Evolutionary conservation across 2,797 vertebrate species (phyloP).

Genomic region (Pelobates cultripes): DNA sequence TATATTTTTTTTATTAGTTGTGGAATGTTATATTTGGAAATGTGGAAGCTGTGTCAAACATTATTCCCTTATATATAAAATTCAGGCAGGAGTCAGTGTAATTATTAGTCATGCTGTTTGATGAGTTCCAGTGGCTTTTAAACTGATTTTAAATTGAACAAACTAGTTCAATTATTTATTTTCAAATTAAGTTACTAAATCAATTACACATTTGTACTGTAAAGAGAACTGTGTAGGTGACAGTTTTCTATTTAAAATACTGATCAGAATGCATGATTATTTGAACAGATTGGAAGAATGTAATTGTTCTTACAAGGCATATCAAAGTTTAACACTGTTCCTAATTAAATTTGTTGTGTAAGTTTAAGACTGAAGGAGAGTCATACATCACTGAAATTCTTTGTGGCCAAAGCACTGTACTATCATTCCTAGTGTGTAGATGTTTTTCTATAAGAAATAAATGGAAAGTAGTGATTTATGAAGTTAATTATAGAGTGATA

Average conservation of each 20-base stretch:
- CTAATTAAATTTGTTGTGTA: conserved; percentile 25
- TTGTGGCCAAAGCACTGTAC: conserved; percentile 37
- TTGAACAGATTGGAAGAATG: not conserved
- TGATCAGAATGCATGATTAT: not conserved
- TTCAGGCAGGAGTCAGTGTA: too few species aligned
- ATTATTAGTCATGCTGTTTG: too few species aligned
- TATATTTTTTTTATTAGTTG: too few species aligned
- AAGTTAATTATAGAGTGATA: conserved; percentile 56
- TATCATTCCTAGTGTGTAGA: conserved; percentile 49
- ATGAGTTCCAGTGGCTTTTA: too few species aligned
- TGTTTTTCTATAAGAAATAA: conserved; percentile 51
- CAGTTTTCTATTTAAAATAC: conserved; percentile 7
- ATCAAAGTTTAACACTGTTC: conserved; percentile 12
- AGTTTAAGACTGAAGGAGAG: conserved; percentile 35
- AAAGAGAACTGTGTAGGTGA: not conserved
- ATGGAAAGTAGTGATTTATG: conserved; percentile 56
- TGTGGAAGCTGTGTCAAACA: too few species aligned
- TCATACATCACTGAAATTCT: conserved; percentile 38
- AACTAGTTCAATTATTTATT: not conserved
- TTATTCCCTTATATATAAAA: too few species aligned
- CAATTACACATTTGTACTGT: not conserved
- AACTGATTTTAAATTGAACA: not conserved
- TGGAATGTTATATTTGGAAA: too few species aligned
- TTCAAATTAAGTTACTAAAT: conserved; percentile 9
- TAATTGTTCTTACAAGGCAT: conserved; percentile 9